Evolutionary conservation across 2,113 vertebrate genomes (phyloP).

Genomic region (Gobiocypris rarus): DNA sequence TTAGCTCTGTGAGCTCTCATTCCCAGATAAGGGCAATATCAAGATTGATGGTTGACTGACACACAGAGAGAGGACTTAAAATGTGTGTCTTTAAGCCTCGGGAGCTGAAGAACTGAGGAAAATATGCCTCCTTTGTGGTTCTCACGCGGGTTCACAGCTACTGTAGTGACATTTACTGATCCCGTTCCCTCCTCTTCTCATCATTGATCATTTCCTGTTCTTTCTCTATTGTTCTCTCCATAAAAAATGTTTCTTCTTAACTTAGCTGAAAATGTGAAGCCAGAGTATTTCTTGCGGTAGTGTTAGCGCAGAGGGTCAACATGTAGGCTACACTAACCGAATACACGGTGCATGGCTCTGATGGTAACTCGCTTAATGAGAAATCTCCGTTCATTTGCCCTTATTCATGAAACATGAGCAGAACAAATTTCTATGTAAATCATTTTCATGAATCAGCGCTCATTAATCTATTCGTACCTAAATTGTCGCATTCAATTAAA

Average conservation of each 20-base stretch:
- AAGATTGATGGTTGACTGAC: slow-evolving; percentile 15
- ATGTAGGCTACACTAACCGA: background rate
- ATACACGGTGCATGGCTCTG: background rate
- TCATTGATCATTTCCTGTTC: slow-evolving; percentile 2
- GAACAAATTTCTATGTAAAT: slow-evolving; percentile 3
- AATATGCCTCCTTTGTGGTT: slow-evolving; percentile 12
- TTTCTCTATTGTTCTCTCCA: background rate
- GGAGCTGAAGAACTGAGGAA: slow-evolving; percentile 14
- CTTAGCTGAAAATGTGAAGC: background rate
- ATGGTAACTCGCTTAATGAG: background rate
- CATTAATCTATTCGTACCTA: background rate
- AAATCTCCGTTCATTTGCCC: background rate
- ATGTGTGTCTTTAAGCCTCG: background rate
- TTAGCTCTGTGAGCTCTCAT: slow-evolving; percentile 9
- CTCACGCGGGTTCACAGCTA: slow-evolving; percentile 10
- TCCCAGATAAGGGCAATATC: slow-evolving; percentile 22
- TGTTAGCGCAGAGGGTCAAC: background rate
- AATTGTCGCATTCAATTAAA: background rate
- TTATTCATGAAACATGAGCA: background rate
- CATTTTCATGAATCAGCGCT: background rate
- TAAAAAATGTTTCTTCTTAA: background rate
- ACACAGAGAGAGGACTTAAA: slow-evolving; percentile 1
- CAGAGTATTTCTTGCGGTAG: background rate
- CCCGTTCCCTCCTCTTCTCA: background rate
- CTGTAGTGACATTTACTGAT: slow-evolving; percentile 6